A percentile compares a stretch with the other conserved stretches of the same genome.
Evolutionary conservation across 2,888 invertebrate species (phyloP).

Genomic region (Plebejus argus): DNA sequence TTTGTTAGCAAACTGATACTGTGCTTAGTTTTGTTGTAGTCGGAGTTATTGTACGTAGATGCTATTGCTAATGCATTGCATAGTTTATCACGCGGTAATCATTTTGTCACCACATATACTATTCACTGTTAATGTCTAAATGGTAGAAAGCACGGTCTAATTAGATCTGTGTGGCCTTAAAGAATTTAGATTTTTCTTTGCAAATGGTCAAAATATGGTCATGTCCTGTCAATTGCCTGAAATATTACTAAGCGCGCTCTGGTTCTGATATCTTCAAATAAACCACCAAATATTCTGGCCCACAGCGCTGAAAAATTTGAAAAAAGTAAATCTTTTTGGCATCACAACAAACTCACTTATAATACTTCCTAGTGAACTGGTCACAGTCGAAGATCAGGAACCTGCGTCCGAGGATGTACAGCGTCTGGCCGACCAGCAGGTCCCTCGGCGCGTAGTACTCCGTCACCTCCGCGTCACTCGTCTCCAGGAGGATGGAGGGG

Average conservation of each 20-base stretch:
- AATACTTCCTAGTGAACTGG: slow-evolving; percentile 89
- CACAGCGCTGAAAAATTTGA: too few species aligned
- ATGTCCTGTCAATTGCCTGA: too few species aligned
- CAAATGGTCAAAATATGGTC: too few species aligned
- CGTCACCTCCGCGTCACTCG: slow-evolving; percentile 85
- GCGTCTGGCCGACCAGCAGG: slow-evolving; percentile 86
- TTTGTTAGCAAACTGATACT: slow-evolving; percentile 15
- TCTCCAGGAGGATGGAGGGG: slow-evolving; percentile 85
- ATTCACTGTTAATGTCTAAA: too few species aligned
- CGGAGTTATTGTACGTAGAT: background rate
- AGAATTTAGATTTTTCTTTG: too few species aligned
- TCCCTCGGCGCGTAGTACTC: slow-evolving; percentile 90
- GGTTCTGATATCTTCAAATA: too few species aligned
- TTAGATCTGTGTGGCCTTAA: too few species aligned
- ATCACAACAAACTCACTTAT: slow-evolving; percentile 58
- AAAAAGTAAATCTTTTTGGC: too few species aligned
- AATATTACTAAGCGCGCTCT: too few species aligned
- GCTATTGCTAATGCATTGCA: background rate
- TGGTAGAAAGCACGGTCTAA: too few species aligned
- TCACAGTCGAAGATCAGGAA: slow-evolving; percentile 91
- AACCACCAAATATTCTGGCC: too few species aligned
- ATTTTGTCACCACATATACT: too few species aligned
- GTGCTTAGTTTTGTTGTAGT: background rate
- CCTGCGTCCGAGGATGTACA: slow-evolving; percentile 84
- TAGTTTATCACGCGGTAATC: background rate